phyloP scores from a whole-genome alignment of 2,797 vertebrate species.

The Hoplostethus atlanticus region DNA sequence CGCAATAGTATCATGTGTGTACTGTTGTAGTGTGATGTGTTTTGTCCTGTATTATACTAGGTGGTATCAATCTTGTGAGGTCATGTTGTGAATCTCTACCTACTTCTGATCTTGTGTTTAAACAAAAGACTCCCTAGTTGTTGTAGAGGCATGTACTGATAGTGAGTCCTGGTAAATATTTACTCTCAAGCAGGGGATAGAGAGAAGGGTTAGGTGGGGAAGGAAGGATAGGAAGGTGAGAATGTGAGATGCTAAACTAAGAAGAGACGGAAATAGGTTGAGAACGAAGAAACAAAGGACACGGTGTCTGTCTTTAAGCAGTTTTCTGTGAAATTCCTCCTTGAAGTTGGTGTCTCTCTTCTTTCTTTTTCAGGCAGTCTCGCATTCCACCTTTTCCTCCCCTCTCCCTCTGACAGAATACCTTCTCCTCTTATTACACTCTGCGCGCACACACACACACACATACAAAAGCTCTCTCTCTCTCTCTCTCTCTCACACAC shows the following conservation, averaged over 20 bases:
- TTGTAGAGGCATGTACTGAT: constrained; percentile 26
- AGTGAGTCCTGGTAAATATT: constrained; percentile 57
- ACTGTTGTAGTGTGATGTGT: background rate
- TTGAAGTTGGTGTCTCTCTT: constrained; percentile 46
- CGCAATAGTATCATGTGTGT: background rate
- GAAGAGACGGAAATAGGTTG: background rate
- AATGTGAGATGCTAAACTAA: constrained; percentile 20
- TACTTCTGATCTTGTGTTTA: background rate
- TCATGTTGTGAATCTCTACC: constrained; percentile 4
- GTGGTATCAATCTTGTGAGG: background rate
- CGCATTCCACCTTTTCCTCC: constrained; percentile 62
- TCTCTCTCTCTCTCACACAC: background rate
- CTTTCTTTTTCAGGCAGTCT: constrained; percentile 29
- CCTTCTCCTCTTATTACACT: constrained; percentile 61
- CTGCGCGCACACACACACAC: constrained; percentile 1
- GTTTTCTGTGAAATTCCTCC: constrained; percentile 45
- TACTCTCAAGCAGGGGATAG: constrained; percentile 27
- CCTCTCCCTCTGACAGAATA: constrained; percentile 57
- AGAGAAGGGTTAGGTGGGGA: constrained; percentile 1
- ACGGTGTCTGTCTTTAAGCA: constrained; percentile 21
- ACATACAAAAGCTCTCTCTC: background rate
- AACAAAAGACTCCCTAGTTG: constrained; percentile 1
- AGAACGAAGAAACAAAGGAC: constrained; percentile 20
- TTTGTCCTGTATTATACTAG: no score
- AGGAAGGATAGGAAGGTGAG: background rate